phyloP scores from a whole-genome alignment of 1,140 invertebrate genomes.

The Aphidius ervi region DNA sequence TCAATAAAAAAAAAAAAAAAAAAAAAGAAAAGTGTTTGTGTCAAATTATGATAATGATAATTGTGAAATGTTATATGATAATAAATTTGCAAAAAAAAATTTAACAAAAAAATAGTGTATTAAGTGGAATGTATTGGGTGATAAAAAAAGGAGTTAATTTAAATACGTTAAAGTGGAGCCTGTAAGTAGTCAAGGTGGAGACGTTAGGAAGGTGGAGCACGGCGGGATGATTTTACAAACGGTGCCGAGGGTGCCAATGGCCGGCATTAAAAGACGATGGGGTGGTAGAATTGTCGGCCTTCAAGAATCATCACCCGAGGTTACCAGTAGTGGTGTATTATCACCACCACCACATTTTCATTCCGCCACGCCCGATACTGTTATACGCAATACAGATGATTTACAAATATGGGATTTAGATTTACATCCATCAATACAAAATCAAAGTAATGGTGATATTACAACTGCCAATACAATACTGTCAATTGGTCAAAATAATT shows the following conservation, averaged over 20 bases:
- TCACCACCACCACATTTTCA: constrained; percentile 44
- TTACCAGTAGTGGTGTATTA: constrained; percentile 44
- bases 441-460: constrained; percentile 19
- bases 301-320: constrained; percentile 55
- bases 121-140: too few relatives aligned
- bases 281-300: constrained; percentile 46
- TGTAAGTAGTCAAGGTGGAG: constrained; percentile 27
- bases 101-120: too few relatives aligned
- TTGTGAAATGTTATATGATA: too few relatives aligned
- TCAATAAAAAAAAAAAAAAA: too few relatives aligned
- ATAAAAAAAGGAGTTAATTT: too few relatives aligned
- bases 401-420: constrained; percentile 78
- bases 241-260: constrained; percentile 44
- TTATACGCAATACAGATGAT: constrained; percentile 63
- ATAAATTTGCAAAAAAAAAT: too few relatives aligned
- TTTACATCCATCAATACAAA: constrained; percentile 46
- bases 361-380: constrained; percentile 64
- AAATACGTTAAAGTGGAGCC: too few relatives aligned
- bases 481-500: constrained; percentile 30
- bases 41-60: too few relatives aligned
- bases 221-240: constrained; percentile 42
- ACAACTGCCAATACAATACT: constrained; percentile 18
- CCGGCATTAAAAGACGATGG: constrained; percentile 44
- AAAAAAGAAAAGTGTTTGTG: too few relatives aligned
- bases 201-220: constrained; percentile 19